Percentiles rank a stretch among this genome's conserved stretches.
Conservation (phyloP, 1,140 invertebrate genomes). For the Brevipalpus yothersi region DNA sequence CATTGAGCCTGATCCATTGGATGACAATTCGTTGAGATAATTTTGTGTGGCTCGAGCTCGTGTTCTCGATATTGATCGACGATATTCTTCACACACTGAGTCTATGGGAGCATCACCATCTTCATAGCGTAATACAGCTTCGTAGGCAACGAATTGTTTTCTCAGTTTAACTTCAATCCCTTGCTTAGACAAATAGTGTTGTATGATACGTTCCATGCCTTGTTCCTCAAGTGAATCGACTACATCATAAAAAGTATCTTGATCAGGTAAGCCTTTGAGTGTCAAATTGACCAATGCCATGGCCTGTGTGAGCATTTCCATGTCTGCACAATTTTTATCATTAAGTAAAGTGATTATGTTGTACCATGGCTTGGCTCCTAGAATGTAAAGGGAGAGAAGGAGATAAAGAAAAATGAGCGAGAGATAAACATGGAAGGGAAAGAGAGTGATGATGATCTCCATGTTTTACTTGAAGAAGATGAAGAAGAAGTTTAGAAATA, state of each 20-base stretch:
- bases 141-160: constrained; percentile 81
- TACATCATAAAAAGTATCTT: constrained; percentile 94
- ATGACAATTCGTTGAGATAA: constrained; percentile 9
- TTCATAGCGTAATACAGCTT: constrained; percentile 68
- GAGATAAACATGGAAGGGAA: no score
- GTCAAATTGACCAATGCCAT: constrained; percentile 92
- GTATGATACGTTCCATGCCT: constrained; percentile 74
- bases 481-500: no score
- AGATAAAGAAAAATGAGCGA: not conserved
- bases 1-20: not conserved
- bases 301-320: constrained; percentile 81
- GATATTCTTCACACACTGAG: constrained; percentile 7
- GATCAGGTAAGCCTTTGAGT: constrained; percentile 78
- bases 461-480: no score
- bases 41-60: constrained; percentile 26
- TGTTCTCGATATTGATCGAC: constrained; percentile 43
- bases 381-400: not conserved
- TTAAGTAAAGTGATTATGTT: constrained; percentile 71
- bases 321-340: constrained; percentile 81
- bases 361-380: constrained; percentile 39
- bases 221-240: constrained; percentile 87
- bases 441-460: no score
- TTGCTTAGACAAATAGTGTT: constrained; percentile 73
- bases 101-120: constrained; percentile 43
- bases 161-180: constrained; percentile 69